These are phyloP conservation scores for Porites rus DNA, from an alignment of 92 coral and sea anemone species.

Conservation along the genomic window DNA sequence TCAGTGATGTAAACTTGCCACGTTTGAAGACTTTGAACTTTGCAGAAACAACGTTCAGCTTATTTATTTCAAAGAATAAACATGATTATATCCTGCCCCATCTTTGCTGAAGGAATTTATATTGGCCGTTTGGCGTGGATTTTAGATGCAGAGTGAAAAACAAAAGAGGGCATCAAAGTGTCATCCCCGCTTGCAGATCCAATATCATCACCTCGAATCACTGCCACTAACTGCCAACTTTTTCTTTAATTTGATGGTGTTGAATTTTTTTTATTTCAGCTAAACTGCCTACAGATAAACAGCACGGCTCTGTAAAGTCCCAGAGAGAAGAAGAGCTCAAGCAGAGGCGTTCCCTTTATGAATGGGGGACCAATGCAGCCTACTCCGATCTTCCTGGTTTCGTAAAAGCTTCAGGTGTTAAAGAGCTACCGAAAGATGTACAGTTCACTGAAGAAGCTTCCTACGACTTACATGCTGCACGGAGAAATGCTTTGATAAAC, in stretches of 20 bases:
- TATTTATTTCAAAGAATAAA: no score
- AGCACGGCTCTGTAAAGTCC: slow-evolving; percentile 17
- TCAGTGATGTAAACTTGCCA: no score
- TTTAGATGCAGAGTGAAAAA: no score
- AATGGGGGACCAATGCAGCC: slow-evolving; percentile 31
- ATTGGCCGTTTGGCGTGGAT: no score
- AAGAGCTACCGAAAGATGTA: slow-evolving; percentile 65
- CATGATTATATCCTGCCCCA: no score
- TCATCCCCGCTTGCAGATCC: no score
- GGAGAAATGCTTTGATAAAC: slow-evolving; percentile 58
- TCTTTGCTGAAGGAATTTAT: no score
- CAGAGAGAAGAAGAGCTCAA: slow-evolving; percentile 31
- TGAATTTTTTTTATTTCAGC: neutral
- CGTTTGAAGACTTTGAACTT: no score
- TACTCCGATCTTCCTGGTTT: slow-evolving; percentile 40
- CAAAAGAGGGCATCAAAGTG: no score
- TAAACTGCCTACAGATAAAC: slow-evolving; percentile 42
- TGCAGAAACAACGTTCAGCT: no score
- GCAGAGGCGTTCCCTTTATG: slow-evolving; percentile 17
- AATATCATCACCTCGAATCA: no score
- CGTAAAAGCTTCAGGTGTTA: slow-evolving; percentile 53
- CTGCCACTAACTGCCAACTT: neutral
- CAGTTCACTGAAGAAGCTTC: slow-evolving; percentile 70
- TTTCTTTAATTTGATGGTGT: no score
- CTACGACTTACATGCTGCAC: slow-evolving; percentile 56